Conservation (phyloP, 2,888 invertebrate species). For the Xestia ashworthii region DNA sequence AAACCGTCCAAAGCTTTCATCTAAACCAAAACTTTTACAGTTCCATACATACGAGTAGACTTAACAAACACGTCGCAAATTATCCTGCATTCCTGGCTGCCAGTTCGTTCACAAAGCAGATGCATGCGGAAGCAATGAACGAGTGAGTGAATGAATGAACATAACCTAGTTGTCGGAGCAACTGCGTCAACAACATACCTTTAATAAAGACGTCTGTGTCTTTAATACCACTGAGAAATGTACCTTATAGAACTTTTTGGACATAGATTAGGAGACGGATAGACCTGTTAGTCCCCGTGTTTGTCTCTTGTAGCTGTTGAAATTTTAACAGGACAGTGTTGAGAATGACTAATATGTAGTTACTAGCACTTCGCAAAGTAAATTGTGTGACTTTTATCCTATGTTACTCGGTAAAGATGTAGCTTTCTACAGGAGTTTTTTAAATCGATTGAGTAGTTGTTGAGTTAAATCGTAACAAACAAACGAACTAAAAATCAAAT, state of each 20-base stretch:
- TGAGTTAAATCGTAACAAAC: too few species aligned
- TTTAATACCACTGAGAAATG: slow-evolving; percentile 37
- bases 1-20: slow-evolving; percentile 5
- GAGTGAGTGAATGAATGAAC: slow-evolving; percentile 58
- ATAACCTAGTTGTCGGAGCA: slow-evolving; percentile 69
- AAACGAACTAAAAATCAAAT: too few species aligned
- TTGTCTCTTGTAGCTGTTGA: neutral
- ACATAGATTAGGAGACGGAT: slow-evolving; percentile 40
- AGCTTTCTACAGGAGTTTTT: too few species aligned
- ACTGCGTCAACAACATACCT: slow-evolving; percentile 73
- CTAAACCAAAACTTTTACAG: slow-evolving; percentile 14
- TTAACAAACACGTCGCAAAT: slow-evolving; percentile 37
- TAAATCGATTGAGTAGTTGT: too few species aligned
- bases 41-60: slow-evolving; percentile 17
- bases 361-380: too few species aligned
- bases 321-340: neutral
- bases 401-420: too few species aligned
- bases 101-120: slow-evolving; percentile 37
- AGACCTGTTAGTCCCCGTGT: neutral
- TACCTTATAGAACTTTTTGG: slow-evolving; percentile 55
- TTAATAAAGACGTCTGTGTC: slow-evolving; percentile 70
- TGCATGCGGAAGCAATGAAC: slow-evolving; percentile 59
- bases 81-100: slow-evolving; percentile 38
- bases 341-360: too few species aligned
- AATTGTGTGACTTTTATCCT: too few species aligned